phyloP scores from a whole-genome alignment of 1,140 invertebrate species.

The Musca domestica region DNA sequence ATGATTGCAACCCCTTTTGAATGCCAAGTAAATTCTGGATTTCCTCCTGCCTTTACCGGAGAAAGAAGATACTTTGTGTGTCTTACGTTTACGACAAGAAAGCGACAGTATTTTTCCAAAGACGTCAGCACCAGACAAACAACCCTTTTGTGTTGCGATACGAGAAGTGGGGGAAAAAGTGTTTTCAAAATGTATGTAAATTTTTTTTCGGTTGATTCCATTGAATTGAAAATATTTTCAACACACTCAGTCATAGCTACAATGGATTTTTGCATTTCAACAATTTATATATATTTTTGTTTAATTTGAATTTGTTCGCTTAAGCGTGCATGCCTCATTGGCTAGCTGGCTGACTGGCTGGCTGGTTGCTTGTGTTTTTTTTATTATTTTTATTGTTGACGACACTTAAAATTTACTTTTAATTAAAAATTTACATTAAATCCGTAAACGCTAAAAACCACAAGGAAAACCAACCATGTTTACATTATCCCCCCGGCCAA shows the following conservation, averaged over 20 bases:
- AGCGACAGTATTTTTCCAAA: slow-evolving; percentile 1
- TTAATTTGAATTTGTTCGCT: not conserved
- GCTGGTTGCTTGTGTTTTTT: not conserved
- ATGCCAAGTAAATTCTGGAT: not conserved
- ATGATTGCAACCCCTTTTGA: not conserved
- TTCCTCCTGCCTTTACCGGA: not conserved
- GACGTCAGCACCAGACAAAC: slow-evolving; percentile 9
- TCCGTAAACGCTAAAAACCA: not conserved
- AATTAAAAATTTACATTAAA: slow-evolving; percentile 20
- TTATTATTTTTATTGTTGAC: slow-evolving; percentile 12
- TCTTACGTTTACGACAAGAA: not conserved
- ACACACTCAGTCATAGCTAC: not conserved
- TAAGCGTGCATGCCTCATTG: too few species aligned
- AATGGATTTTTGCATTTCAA: not conserved
- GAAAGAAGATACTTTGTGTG: slow-evolving; percentile 16
- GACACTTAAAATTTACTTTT: slow-evolving; percentile 20
- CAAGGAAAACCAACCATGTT: not conserved
- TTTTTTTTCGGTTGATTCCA: not conserved
- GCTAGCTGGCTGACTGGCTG: not conserved
- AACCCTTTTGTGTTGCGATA: not conserved
- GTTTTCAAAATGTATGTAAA: not conserved
- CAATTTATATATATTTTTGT: not conserved
- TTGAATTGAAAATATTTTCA: slow-evolving; percentile 2
- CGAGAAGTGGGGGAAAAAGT: too few species aligned
- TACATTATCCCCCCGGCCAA: not conserved